Evolutionary conservation across 2,797 vertebrate genomes (phyloP), one percentile per base, ranked within the genome.

Genomic region (Octomys mimax): DNA sequence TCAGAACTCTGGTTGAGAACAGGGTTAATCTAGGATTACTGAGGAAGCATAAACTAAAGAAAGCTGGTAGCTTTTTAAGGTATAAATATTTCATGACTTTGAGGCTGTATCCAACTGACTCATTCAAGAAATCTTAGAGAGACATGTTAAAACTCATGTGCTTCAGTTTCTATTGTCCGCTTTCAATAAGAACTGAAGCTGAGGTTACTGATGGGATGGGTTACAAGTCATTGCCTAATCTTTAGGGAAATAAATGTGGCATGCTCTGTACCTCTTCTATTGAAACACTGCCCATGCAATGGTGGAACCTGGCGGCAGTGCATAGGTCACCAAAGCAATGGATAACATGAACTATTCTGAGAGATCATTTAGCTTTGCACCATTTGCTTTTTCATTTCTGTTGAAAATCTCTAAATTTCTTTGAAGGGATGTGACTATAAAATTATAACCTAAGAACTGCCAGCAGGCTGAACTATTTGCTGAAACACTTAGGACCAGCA

Each of bases 401-500:
- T 62, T 54, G 77, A 83, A 96, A 96, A 92, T 22, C 64, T 97
- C 77, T 87, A 94, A 84, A 89, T 54, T 7, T 73, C 59, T 96
- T 94, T 62, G 49, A 93, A 68, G 93, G 57, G 18, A 24, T 87
- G 59, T 89, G 46, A 96, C 90, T 95, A 92, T 87, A 84, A 96
- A 93, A 93, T 87, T 89, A 78, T 97, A 87, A 91, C 24, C 36
- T 70, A 84, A 94, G 89, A 89, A 66, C 91, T 90, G 85, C 46
- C 46, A 92, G 85, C 31, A 90, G 88, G 78, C 18, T 70, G 78
- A 92, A 77, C 92, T 93, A 84, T 93, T 95, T 97, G 64, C 86
- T 96, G 66, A 93, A 87, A 90, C 3, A 54, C 64, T 89, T 80
- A 89, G 39, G 70, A 62, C 36, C 36, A 81, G 77, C 36, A 95